Conservation (phyloP, 2,888 invertebrate genomes). For the Euclidia mi region DNA sequence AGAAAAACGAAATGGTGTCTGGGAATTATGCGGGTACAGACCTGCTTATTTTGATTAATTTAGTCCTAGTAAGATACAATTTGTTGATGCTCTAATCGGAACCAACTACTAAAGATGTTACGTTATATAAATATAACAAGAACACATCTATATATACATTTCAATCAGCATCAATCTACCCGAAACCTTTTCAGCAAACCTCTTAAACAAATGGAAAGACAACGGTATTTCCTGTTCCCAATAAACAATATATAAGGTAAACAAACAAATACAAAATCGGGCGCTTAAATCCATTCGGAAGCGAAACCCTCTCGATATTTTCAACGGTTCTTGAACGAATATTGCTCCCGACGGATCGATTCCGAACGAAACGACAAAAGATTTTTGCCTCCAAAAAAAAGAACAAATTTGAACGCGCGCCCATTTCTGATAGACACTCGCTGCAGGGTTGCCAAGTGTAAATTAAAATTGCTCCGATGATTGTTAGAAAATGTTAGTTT, state of each 20-base stretch:
- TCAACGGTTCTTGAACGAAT: slow-evolving; percentile 71
- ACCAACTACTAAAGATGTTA: too few species aligned
- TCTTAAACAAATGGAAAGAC: background rate
- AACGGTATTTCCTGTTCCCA: slow-evolving; percentile 2
- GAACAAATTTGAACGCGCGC: slow-evolving; percentile 51
- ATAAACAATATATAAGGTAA: slow-evolving; percentile 39
- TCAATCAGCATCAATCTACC: too few species aligned
- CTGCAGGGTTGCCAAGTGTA: slow-evolving; percentile 12
- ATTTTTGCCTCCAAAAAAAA: slow-evolving; percentile 67
- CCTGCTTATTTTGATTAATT: too few species aligned
- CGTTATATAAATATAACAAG: too few species aligned
- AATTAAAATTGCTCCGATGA: slow-evolving; percentile 25
- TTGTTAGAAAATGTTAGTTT: slow-evolving; percentile 37
- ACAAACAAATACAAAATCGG: slow-evolving; percentile 41
- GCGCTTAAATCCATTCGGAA: slow-evolving; percentile 62
- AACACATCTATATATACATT: too few species aligned
- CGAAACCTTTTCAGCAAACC: too few species aligned
- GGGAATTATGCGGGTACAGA: too few species aligned
- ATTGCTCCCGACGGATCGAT: slow-evolving; percentile 76
- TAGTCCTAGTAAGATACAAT: too few species aligned
- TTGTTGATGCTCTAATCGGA: too few species aligned
- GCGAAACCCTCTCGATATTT: slow-evolving; percentile 72
- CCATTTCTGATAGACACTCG: slow-evolving; percentile 47
- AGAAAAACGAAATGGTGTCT: too few species aligned
- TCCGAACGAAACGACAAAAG: slow-evolving; percentile 59